Percentiles rank a stretch among this genome's conserved stretches.
These are phyloP conservation scores for Peromyscus leucopus DNA, from an alignment of 2,113 vertebrate species.

Conservation along the genomic window DNA sequence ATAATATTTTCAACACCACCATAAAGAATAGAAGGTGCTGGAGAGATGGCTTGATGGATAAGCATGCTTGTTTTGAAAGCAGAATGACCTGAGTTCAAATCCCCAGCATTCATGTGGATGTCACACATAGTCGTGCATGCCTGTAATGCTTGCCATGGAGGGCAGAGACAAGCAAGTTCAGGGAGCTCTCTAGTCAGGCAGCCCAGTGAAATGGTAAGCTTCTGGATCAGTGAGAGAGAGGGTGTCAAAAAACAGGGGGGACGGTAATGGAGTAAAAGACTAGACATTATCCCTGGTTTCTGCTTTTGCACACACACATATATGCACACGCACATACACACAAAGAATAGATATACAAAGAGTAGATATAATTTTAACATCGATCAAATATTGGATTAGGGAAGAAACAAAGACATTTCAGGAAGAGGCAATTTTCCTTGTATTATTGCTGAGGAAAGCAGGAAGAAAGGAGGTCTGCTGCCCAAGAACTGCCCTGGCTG, in stretches of 20 bases:
- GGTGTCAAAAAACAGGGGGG: not conserved
- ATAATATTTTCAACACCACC: not conserved
- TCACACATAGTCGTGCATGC: too few relatives aligned
- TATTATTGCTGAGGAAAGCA: not conserved
- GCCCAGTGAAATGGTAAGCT: not conserved
- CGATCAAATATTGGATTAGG: not conserved
- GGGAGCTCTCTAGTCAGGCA: not conserved
- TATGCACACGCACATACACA: not conserved
- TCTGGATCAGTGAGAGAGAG: not conserved
- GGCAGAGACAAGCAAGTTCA: not conserved
- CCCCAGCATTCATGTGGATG: not conserved
- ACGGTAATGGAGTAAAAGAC: too few relatives aligned
- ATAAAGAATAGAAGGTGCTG: not conserved
- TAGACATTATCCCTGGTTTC: not conserved
- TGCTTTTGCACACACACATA: not conserved
- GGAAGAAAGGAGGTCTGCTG: accelerated
- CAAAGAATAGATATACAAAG: not conserved
- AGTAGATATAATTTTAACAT: not conserved
- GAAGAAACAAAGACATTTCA: not conserved
- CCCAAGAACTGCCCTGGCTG: not conserved
- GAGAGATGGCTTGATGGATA: not conserved
- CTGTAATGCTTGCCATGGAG: too few relatives aligned
- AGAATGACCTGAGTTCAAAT: not conserved
- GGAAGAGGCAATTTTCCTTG: not conserved
- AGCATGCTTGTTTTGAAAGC: not conserved